Base-by-base conservation (phyloP, 2,888 invertebrate species). In the Horisme vitalbata region DNA sequence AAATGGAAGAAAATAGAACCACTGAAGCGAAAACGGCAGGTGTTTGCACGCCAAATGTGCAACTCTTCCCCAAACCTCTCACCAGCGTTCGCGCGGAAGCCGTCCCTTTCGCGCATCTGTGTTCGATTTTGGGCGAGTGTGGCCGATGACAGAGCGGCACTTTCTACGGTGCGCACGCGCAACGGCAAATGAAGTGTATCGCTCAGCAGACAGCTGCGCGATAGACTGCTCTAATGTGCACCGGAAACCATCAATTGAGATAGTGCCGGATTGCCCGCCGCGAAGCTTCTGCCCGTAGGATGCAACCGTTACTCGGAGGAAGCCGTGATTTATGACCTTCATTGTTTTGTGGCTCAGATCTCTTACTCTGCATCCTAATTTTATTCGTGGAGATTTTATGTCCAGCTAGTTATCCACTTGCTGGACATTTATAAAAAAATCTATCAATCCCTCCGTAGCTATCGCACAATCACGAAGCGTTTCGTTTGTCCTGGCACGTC, bases 241-340 rank as follows among this genome's bases (percentile, higher is more conserved):
- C 84, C 88, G 89, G 89, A 89, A 89, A 80, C 83, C 77, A 89
- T 88, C 85, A 87, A 89, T 89, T 88, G 72, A 84, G 85, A 85
- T 83, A 84, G 84, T 80, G 79, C 75, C 71, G 83, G 83, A 83
- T 87, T 79, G 86, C 82, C 52, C 79, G 72, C 81, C 76, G 77
- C 82, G 77, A 76, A 79, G 79, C 80, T 81, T 67, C 77, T 75
- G 73, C 72, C 65, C 68, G 81, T 82, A 83, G 87, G 87, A 87
- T 81, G 86, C 77, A 72, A 79, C 85, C 78, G 83, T 83, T 83
- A 76, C 65, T 75, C 68, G 71, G 75, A 85, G 88, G 87, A 88
- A 85, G 70, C 83, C 53, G 78, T 84, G 88, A 87, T 89, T 89
- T 89, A 89, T 76, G 82, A 75, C 75, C 73, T 83, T 81, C 79